Conservation (phyloP, 1,140 invertebrate species). For the Ceratosolen fusciceps region DNA sequence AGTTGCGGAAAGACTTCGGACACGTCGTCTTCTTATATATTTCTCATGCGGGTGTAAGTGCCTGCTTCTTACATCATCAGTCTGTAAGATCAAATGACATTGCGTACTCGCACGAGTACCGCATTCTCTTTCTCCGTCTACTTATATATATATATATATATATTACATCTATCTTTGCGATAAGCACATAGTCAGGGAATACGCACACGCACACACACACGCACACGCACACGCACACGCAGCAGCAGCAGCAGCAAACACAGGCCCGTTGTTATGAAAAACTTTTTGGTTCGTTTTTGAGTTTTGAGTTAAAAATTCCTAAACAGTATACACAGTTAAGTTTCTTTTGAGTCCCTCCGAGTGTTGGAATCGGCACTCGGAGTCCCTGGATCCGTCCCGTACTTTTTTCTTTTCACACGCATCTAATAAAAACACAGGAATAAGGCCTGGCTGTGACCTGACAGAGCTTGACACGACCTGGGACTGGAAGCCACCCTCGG, state of each 20-base stretch:
- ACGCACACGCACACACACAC: neutral
- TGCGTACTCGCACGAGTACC: neutral
- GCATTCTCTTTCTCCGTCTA: neutral
- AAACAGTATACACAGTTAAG: constrained; percentile 40
- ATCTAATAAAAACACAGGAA: constrained; percentile 72
- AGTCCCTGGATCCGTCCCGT: constrained; percentile 59
- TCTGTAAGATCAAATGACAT: too few species aligned
- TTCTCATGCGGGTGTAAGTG: neutral
- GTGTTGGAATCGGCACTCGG: constrained; percentile 37
- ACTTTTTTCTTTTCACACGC: constrained; percentile 67
- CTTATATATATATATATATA: neutral
- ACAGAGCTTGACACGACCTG: constrained; percentile 79
- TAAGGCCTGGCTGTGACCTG: constrained; percentile 90
- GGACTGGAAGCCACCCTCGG: constrained; percentile 66
- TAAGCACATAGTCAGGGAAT: neutral
- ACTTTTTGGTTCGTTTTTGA: constrained; percentile 45
- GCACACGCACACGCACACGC: constrained; percentile 14
- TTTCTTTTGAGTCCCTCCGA: constrained; percentile 47
- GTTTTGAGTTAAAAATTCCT: constrained; percentile 44
- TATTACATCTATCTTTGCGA: too few species aligned
- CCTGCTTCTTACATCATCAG: too few species aligned
- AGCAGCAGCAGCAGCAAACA: too few species aligned
- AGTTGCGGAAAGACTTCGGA: constrained; percentile 27
- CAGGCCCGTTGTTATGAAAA: constrained; percentile 32
- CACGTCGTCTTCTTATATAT: neutral